phyloP scores from a whole-genome alignment of 2,888 invertebrate species.

The Atethmia centrago region DNA sequence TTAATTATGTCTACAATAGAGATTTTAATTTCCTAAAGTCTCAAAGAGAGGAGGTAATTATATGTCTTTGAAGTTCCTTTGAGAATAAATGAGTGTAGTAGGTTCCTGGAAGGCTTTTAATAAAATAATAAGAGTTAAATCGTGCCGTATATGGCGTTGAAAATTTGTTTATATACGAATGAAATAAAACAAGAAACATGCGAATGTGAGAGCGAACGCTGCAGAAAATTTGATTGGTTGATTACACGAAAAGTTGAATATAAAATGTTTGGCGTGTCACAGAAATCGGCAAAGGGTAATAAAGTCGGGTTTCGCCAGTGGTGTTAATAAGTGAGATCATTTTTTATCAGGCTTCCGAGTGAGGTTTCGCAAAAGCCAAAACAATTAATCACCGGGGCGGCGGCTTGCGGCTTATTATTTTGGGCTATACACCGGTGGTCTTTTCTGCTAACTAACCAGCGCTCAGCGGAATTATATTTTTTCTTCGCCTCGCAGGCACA shows the following conservation, averaged over 20 bases:
- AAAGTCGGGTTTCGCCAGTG: constrained; percentile 81
- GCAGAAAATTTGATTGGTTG: constrained; percentile 65
- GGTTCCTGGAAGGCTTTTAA: constrained; percentile 34
- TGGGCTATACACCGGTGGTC: constrained; percentile 80
- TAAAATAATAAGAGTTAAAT: constrained; percentile 36
- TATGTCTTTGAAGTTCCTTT: constrained; percentile 52
- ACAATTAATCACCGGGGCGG: constrained; percentile 86
- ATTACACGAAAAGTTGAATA: constrained; percentile 70
- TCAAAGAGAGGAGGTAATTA: constrained; percentile 54
- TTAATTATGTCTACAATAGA: constrained; percentile 43
- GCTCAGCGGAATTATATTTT: constrained; percentile 82
- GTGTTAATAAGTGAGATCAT: constrained; percentile 89
- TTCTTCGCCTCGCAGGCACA: constrained; percentile 74
- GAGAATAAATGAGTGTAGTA: constrained; percentile 41
- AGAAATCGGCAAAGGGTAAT: constrained; percentile 81
- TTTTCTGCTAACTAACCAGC: constrained; percentile 85
- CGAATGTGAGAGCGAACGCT: constrained; percentile 32
- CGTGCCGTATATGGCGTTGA: constrained; percentile 16
- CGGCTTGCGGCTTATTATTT: constrained; percentile 88
- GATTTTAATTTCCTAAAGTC: constrained; percentile 49
- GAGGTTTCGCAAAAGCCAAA: constrained; percentile 88
- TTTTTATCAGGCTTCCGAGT: constrained; percentile 87
- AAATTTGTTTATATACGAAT: constrained; percentile 48
- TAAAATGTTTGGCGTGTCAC: constrained; percentile 71
- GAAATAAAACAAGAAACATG: constrained; percentile 49